Conservation (phyloP, 2,888 invertebrate genomes). For the Tiliacea aurago region DNA sequence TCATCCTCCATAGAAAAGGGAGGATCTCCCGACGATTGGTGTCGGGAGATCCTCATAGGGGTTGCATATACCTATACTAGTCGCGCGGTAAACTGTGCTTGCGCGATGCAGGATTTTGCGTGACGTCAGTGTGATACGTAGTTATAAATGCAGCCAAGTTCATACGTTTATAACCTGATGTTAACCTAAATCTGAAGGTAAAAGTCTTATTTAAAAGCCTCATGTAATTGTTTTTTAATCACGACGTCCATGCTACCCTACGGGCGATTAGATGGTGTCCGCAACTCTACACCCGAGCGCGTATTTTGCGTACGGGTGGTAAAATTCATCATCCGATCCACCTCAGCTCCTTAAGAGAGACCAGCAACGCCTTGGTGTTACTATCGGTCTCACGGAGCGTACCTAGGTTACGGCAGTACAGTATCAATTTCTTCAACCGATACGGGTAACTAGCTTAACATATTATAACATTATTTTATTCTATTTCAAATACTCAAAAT, state of each 20-base stretch:
- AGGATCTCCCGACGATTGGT: too few species aligned
- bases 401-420: background rate
- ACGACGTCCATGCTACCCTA: background rate
- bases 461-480: background rate
- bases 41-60: too few species aligned
- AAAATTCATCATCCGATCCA: background rate
- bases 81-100: too few species aligned
- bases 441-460: too few species aligned
- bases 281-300: background rate
- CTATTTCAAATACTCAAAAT: background rate
- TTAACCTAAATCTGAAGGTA: background rate
- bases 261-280: background rate
- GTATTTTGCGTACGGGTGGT: background rate
- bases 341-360: background rate
- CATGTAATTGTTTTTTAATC: background rate
- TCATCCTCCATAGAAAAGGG: too few species aligned
- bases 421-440: background rate
- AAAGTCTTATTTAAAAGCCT: background rate
- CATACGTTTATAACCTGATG: background rate
- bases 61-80: too few species aligned
- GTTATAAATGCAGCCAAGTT: too few species aligned
- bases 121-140: too few species aligned
- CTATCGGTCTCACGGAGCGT: background rate
- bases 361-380: background rate
- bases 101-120: too few species aligned